These are phyloP conservation scores for Acrocyrtus sp. DNA, from an alignment of 2,888 invertebrate species.

Conservation along the genomic window DNA sequence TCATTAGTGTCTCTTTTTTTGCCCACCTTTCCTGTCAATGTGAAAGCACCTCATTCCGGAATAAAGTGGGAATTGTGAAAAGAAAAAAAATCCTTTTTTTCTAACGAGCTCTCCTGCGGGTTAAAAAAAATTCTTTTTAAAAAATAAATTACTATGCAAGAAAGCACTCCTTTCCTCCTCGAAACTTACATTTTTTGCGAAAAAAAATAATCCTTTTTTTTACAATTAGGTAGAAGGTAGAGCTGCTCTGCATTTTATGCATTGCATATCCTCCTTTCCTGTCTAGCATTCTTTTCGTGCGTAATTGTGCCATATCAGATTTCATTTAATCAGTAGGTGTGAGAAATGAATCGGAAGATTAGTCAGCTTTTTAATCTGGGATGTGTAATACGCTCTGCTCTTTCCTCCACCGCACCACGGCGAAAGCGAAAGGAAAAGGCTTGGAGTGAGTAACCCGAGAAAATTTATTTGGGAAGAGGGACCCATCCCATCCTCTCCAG, in stretches of 20 bases:
- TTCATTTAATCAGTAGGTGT: conserved; percentile 3
- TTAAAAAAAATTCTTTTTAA: no score
- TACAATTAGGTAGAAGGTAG: no score
- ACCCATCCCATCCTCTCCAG: background rate
- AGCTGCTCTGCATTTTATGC: no score
- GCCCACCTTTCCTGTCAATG: background rate
- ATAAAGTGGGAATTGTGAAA: background rate
- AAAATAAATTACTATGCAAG: no score
- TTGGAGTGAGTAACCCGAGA: conserved; percentile 11
- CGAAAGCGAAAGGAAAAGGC: background rate
- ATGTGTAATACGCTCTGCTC: no score
- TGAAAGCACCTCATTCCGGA: background rate
- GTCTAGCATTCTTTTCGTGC: background rate
- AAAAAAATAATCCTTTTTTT: no score
- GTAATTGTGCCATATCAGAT: conserved; percentile 1
- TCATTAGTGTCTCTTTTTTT: conserved; percentile 18
- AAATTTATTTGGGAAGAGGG: conserved; percentile 3
- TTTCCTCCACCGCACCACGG: no score
- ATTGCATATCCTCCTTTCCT: no score
- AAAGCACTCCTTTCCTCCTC: no score
- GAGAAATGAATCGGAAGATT: conserved; percentile 25
- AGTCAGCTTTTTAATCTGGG: background rate
- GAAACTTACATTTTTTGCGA: no score
- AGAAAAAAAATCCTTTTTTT: no score
- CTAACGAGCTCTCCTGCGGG: no score